phyloP scores from a whole-genome alignment of 1,140 invertebrate species.

The Diorhabda elongata region DNA sequence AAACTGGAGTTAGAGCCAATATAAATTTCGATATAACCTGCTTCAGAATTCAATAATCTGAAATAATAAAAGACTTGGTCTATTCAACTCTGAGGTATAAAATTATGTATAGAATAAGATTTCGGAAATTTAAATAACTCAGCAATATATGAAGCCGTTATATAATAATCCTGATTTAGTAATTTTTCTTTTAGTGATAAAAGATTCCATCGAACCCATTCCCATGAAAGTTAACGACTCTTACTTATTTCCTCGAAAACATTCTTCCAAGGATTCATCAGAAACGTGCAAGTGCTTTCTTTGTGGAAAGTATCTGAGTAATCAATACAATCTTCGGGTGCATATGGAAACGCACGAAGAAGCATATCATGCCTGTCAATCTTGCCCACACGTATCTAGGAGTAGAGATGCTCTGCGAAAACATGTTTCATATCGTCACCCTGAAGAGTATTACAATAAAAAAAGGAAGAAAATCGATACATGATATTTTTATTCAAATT shows the following conservation, averaged over 20 bases:
- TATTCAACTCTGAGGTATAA: too few species aligned
- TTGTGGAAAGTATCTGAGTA: conserved; percentile 81
- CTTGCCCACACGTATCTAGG: conserved; percentile 78
- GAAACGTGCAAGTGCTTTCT: conserved; percentile 62
- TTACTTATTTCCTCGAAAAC: conserved; percentile 18
- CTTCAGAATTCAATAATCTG: too few species aligned
- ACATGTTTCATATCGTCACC: conserved; percentile 81
- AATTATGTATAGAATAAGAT: too few species aligned
- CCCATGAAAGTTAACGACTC: conserved; percentile 14
- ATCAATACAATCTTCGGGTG: conserved; percentile 84
- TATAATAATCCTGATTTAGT: too few species aligned
- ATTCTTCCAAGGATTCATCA: conserved; percentile 33
- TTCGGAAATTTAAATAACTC: too few species aligned
- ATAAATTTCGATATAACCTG: too few species aligned
- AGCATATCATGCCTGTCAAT: conserved; percentile 73
- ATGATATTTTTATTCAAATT: conserved; percentile 17
- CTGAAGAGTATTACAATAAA: conserved; percentile 50
- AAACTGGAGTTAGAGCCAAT: too few species aligned
- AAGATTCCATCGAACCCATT: conserved; percentile 8
- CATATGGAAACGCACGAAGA: conserved; percentile 87
- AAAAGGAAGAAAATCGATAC: conserved; percentile 42
- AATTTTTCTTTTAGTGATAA: conserved; percentile 1
- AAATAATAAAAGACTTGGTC: too few species aligned
- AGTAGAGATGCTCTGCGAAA: conserved; percentile 81
- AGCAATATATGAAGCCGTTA: too few species aligned